A percentile compares a stretch with the other conserved stretches of the same genome.
Conservation (phyloP, 2,888 invertebrate species). For the Harpagoxenus sublaevis region DNA sequence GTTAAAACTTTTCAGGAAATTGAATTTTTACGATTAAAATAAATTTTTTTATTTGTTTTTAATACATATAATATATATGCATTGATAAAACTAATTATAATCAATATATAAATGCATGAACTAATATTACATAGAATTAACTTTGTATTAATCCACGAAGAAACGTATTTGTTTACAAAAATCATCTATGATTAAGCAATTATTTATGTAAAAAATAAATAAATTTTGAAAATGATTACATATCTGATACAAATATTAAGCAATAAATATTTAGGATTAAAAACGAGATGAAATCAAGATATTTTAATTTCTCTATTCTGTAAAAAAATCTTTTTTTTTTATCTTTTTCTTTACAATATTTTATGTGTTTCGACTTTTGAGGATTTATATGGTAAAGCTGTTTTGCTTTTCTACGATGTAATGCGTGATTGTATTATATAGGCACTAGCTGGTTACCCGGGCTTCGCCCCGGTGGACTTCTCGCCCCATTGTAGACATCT, state of each 20-base stretch:
- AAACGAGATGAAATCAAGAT: neutral
- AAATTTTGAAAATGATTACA: neutral
- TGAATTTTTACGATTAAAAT: neutral
- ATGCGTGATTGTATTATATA: neutral
- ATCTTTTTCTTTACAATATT: neutral
- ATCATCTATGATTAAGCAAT: neutral
- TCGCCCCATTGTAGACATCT: too few species aligned
- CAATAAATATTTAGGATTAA: constrained; percentile 1
- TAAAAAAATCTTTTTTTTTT: neutral
- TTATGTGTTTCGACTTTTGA: neutral
- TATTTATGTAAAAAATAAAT: neutral
- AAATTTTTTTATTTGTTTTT: neutral
- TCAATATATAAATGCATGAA: neutral
- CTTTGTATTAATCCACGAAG: neutral
- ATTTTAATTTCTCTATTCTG: neutral
- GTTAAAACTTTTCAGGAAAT: neutral
- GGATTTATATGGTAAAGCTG: neutral
- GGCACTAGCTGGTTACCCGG: too few species aligned
- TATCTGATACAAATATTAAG: neutral
- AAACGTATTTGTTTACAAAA: neutral
- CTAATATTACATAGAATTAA: neutral
- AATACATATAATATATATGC: too few species aligned
- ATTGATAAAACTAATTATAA: neutral
- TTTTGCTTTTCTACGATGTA: neutral
- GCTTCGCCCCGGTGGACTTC: too few species aligned